Percentiles rank a stretch among this genome's conserved stretches.
These are phyloP conservation scores for Oxytorus armatus DNA, from an alignment of 2,888 invertebrate species.

Conservation along the genomic window DNA sequence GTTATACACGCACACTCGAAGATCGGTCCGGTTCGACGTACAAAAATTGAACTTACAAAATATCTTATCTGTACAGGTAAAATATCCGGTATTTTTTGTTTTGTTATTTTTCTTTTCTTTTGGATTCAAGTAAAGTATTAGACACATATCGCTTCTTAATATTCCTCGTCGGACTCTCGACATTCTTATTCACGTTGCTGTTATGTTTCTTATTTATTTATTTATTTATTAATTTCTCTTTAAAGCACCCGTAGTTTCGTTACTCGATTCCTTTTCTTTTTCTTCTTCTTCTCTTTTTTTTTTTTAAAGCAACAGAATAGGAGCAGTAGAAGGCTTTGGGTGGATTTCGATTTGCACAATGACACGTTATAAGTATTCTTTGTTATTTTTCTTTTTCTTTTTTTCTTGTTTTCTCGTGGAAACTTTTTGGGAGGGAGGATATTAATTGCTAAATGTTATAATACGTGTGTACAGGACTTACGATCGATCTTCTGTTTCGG, in stretches of 20 bases:
- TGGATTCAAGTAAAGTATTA: conserved; percentile 11
- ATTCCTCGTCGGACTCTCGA: conserved; percentile 56
- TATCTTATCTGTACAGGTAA: conserved; percentile 68
- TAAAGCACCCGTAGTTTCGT: conserved; percentile 65
- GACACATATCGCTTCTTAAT: conserved; percentile 11
- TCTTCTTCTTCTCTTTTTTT: conserved; percentile 15
- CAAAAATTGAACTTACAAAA: conserved; percentile 69
- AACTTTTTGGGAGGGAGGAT: conserved; percentile 4
- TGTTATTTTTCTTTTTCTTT: conserved; percentile 15
- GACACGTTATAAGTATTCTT: conserved; percentile 35
- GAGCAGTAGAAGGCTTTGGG: conserved; percentile 63
- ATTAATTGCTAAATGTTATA: conserved; percentile 42
- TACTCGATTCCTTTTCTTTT: conserved; percentile 50
- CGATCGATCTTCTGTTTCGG: conserved; percentile 63
- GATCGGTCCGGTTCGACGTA: conserved; percentile 65
- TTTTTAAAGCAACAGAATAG: conserved; percentile 57
- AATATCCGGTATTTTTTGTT: conserved; percentile 56
- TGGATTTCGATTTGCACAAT: conserved; percentile 61
- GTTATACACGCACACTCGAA: conserved; percentile 60
- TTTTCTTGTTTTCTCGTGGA: conserved; percentile 14
- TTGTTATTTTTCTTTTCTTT: conserved; percentile 10
- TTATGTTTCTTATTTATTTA: conserved; percentile 33
- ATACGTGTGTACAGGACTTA: conserved; percentile 59
- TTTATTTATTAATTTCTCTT: conserved; percentile 34
- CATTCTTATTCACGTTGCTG: conserved; percentile 33